phyloP scores from a whole-genome alignment of 2,888 invertebrate genomes.

The Gasteruption jaculator region DNA sequence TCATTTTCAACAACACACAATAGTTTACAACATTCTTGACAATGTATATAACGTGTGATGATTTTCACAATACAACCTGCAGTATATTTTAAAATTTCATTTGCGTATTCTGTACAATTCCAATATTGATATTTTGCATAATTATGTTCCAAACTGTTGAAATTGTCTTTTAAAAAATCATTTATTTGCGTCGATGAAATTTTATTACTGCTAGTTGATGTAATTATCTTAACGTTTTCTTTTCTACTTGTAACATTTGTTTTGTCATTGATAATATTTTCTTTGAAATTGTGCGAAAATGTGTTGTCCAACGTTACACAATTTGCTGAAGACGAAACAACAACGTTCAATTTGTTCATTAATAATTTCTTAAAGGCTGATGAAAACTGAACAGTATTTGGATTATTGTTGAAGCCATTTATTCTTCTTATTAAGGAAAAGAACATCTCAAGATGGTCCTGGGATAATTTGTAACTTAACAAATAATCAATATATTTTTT shows the following conservation, averaged over 20 bases:
- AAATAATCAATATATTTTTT: slow-evolving; percentile 1
- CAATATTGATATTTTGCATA: no score
- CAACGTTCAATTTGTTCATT: background rate
- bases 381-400: background rate
- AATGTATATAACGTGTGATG: background rate
- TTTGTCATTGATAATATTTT: no score
- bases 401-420: slow-evolving; percentile 4
- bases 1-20: no score
- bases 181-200: no score
- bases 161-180: no score
- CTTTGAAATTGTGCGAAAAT: no score
- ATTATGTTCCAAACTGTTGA: no score
- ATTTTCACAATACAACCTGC: background rate
- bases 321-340: no score
- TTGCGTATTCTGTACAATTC: background rate
- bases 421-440: background rate
- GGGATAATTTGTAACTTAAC: slow-evolving; percentile 4
- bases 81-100: background rate
- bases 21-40: slow-evolving; percentile 6
- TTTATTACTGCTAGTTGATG: no score
- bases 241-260: background rate
- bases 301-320: no score
- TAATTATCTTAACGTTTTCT: no score
- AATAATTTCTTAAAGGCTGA: background rate
- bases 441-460: slow-evolving; percentile 5